These are phyloP conservation scores for Dinoponera quadriceps DNA, from an alignment of 1,140 invertebrate genomes.

Conservation along the genomic window DNA sequence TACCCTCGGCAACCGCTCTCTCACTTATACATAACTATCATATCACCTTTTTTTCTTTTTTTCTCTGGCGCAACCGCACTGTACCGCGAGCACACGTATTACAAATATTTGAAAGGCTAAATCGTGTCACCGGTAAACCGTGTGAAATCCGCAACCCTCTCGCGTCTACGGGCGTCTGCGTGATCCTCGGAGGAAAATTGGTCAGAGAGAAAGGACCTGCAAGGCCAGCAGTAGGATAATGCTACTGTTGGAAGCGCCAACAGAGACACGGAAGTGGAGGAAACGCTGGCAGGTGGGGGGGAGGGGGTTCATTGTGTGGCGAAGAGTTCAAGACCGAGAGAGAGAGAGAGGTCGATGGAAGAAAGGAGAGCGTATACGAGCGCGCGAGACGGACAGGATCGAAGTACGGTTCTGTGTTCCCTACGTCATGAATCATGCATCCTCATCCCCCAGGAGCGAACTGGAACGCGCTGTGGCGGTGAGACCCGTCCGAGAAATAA, in stretches of 20 bases:
- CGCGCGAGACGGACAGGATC: slow-evolving; percentile 56
- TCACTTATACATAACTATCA: no score
- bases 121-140: slow-evolving; percentile 33
- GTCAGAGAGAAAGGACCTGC: slow-evolving; percentile 56
- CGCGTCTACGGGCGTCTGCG: slow-evolving; percentile 13
- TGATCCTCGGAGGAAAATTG: slow-evolving; percentile 52
- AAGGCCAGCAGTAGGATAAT: slow-evolving; percentile 55
- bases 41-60: no score
- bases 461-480: slow-evolving; percentile 70
- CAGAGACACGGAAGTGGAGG: slow-evolving; percentile 30
- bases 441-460: slow-evolving; percentile 70
- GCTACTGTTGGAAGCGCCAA: slow-evolving; percentile 25
- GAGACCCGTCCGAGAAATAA: slow-evolving; percentile 80
- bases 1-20: no score
- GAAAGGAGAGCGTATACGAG: neutral
- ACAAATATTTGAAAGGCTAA: slow-evolving; percentile 23
- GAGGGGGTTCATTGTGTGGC: slow-evolving; percentile 41
- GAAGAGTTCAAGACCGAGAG: slow-evolving; percentile 51
- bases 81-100: neutral
- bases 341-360: slow-evolving; percentile 20
- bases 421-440: slow-evolving; percentile 83
- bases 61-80: no score
- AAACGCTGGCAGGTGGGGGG: neutral
- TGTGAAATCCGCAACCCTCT: slow-evolving; percentile 5
- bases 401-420: slow-evolving; percentile 72